Conservation (phyloP, 1,140 invertebrate genomes). For the Philopotamus ludificatus region DNA sequence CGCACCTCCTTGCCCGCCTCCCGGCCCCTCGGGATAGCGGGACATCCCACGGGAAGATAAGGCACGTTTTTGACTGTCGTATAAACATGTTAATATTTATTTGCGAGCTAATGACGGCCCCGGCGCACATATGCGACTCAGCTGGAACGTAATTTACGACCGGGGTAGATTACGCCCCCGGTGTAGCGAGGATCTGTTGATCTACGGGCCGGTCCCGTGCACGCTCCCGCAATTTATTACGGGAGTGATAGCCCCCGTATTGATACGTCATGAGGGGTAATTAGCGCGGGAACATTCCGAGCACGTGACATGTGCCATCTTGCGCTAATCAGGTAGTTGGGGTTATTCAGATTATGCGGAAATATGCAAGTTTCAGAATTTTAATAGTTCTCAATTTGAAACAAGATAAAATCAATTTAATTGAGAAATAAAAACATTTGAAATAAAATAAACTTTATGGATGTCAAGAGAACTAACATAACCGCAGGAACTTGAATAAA, state of each 20-base stretch:
- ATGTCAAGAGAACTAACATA: too few relatives aligned
- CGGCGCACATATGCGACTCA: constrained; percentile 16
- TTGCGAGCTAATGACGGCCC: constrained; percentile 28
- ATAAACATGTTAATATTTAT: constrained; percentile 33
- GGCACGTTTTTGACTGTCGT: constrained; percentile 12
- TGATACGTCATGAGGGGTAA: too few relatives aligned
- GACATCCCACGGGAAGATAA: constrained; percentile 14
- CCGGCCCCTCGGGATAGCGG: background rate
- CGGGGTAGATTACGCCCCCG: constrained; percentile 15
- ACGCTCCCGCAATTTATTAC: background rate
- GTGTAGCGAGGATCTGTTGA: constrained; percentile 3
- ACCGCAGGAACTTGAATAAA: too few relatives aligned
- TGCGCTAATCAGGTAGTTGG: too few relatives aligned
- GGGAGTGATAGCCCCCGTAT: background rate
- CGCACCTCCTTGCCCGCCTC: background rate
- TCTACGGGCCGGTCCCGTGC: constrained; percentile 3
- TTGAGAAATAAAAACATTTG: too few relatives aligned
- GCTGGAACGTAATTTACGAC: constrained; percentile 24
- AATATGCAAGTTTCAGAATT: too few relatives aligned
- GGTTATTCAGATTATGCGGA: too few relatives aligned
- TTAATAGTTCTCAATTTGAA: too few relatives aligned
- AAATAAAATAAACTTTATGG: too few relatives aligned
- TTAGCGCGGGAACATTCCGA: too few relatives aligned
- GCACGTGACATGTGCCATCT: too few relatives aligned
- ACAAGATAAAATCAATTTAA: too few relatives aligned